phyloP scores from a whole-genome alignment of 2,888 invertebrate species.

The Scaptomyza flava region DNA sequence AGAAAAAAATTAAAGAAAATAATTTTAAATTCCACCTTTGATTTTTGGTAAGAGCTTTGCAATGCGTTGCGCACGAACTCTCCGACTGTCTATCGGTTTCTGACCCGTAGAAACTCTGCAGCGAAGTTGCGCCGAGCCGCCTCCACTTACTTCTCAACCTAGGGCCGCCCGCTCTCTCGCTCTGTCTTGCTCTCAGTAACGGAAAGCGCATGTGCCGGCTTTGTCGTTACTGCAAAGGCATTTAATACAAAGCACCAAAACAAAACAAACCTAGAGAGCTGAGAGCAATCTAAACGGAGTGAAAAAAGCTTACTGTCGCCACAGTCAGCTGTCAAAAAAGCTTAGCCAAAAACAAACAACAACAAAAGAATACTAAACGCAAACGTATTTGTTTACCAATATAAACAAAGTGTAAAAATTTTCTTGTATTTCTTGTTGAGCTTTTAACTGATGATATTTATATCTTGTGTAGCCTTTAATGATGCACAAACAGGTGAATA shows the following conservation, averaged over 20 bases:
- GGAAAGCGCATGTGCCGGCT: constrained; percentile 56
- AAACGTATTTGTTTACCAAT: constrained; percentile 48
- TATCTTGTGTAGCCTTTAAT: not conserved
- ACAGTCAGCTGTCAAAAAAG: constrained; percentile 66
- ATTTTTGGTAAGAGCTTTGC: constrained; percentile 44
- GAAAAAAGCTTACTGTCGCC: constrained; percentile 58
- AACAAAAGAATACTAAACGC: constrained; percentile 24
- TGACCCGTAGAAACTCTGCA: constrained; percentile 73
- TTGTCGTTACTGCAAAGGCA: constrained; percentile 45
- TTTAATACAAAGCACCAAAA: constrained; percentile 46
- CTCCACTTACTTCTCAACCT: constrained; percentile 54
- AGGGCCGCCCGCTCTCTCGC: constrained; percentile 23
- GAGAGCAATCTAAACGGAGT: constrained; percentile 17
- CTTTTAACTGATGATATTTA: constrained; percentile 13
- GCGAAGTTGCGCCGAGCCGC: constrained; percentile 65
- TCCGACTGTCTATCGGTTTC: constrained; percentile 73
- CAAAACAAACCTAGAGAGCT: constrained; percentile 57
- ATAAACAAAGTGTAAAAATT: constrained; percentile 1
- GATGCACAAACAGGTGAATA: not conserved
- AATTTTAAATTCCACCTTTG: constrained; percentile 33
- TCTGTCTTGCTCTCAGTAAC: constrained; percentile 2
- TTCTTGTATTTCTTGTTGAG: constrained; percentile 9
- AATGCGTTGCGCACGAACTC: constrained; percentile 60
- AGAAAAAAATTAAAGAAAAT: constrained; percentile 29
- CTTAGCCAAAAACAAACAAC: constrained; percentile 20